Evolutionary conservation across 2,888 invertebrate species (phyloP), one percentile per base, ranked within the genome.

Genomic region (Agonopterix alstromeriana): DNA sequence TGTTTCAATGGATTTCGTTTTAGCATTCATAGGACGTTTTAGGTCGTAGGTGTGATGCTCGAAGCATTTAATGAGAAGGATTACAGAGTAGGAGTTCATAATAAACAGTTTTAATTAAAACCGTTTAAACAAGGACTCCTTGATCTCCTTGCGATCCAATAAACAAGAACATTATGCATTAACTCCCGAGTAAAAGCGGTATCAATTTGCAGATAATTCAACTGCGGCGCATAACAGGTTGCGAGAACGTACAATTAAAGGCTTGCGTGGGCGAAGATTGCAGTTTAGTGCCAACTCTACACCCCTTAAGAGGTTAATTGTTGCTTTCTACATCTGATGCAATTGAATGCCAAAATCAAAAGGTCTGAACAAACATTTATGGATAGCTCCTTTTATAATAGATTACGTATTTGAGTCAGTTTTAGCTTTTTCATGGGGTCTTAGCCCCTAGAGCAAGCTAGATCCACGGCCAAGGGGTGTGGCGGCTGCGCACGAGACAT

Each of bases 231-330:
- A 59, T 59, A 69, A 63, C 67, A 56, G 61, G 61, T 60, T 63
- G 60, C 58, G 61, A 60, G 63, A 62, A 61, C 56, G 61, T 61
- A 63, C 61, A 68, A 70, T 70, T 70, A 70, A 71, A 61, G 53
- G 50, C 48, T 56, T 48, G 64, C 64, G 70, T 71, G 64, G 65
- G 70, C 60, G 63, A 52, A 49, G 59, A 64, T 68, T 72, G 69
- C 65, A 67, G 66, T 70, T 69, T 70, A 65, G 60, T 64, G 61
- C 50, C 54, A 47, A 51, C 49, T 49, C 48, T 53, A 53, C 51
- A 51, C 54, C 53, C 48, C 55, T 55, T 45, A 53, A 54, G 50
- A 47, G 55, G 40, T 42, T 46, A 50, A 47, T 55, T 54, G 61
- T 57, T 55, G 53, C 56, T 49, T 53, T 52, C 38, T 38, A 27